A percentile compares a stretch with the other conserved stretches of the same genome.
Conservation (phyloP, 2,888 invertebrate genomes). For the Heliothis peltigera region DNA sequence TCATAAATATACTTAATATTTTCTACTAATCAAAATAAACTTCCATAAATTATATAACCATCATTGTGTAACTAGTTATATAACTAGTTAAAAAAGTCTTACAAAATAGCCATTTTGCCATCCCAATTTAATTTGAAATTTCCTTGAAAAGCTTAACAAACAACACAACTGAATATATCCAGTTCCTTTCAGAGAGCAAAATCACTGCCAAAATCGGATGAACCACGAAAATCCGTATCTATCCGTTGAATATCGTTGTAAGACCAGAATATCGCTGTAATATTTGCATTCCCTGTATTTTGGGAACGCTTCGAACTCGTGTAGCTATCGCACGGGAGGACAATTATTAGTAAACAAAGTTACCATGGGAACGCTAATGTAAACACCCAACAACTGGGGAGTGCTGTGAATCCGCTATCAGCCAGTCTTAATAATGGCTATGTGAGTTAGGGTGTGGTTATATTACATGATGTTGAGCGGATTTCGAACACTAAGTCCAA, state of each 20-base stretch:
- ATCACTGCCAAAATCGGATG: slow-evolving; percentile 5
- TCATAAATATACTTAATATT: too few species aligned
- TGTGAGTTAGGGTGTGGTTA: slow-evolving; percentile 40
- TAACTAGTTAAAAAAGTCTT: too few species aligned
- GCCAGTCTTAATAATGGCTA: slow-evolving; percentile 67
- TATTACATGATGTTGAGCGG: slow-evolving; percentile 21
- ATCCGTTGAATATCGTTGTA: slow-evolving; percentile 17
- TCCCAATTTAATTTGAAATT: too few species aligned
- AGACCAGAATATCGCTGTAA: slow-evolving; percentile 11
- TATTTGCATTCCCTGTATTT: slow-evolving; percentile 37
- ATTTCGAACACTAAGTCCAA: too few species aligned
- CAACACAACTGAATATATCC: too few species aligned
- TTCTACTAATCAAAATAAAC: too few species aligned
- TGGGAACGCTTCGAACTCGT: slow-evolving; percentile 18
- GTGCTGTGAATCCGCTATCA: slow-evolving; percentile 58
- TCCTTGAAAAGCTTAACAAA: too few species aligned
- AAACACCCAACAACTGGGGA: slow-evolving; percentile 62
- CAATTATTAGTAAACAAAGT: slow-evolving; percentile 66
- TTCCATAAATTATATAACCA: too few species aligned
- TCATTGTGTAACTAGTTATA: too few species aligned
- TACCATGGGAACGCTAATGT: slow-evolving; percentile 67
- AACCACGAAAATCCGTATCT: slow-evolving; percentile 1
- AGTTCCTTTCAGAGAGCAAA: neutral
- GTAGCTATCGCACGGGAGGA: slow-evolving; percentile 49
- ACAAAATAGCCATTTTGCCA: too few species aligned